Conservation (phyloP, 2,888 invertebrate species). For the Ametastegia equiseti region DNA sequence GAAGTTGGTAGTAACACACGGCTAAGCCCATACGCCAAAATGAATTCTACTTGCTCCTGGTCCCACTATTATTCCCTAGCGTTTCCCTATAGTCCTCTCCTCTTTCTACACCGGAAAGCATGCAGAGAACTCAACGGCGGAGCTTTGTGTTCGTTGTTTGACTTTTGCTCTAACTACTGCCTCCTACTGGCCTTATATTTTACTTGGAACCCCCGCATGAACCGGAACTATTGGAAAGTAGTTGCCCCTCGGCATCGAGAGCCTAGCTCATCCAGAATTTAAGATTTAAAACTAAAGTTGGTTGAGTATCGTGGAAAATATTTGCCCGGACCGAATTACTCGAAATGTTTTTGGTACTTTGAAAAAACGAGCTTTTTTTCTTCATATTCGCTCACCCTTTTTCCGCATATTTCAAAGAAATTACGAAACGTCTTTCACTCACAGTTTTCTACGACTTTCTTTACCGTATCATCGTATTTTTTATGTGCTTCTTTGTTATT, state of each 20-base stretch:
- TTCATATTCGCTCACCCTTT: neutral
- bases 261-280: slow-evolving; percentile 31
- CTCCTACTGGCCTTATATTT: slow-evolving; percentile 40
- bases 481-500: too few relatives aligned
- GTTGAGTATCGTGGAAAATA: slow-evolving; percentile 22
- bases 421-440: neutral
- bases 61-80: slow-evolving; percentile 39
- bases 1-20: slow-evolving; percentile 59
- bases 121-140: slow-evolving; percentile 31
- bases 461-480: neutral
- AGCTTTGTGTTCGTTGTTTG: slow-evolving; percentile 45
- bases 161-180: slow-evolving; percentile 44
- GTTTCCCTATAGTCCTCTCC: slow-evolving; percentile 29
- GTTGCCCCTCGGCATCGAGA: neutral
- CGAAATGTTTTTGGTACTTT: slow-evolving; percentile 1
- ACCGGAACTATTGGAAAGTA: slow-evolving; percentile 42
- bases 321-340: slow-evolving; percentile 2
- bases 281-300: slow-evolving; percentile 22
- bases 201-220: slow-evolving; percentile 46
- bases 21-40: slow-evolving; percentile 59
- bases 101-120: slow-evolving; percentile 8
- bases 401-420: neutral
- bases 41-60: slow-evolving; percentile 60
- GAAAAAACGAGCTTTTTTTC: neutral
- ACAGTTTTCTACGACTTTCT: neutral